These are phyloP conservation scores for Megamerina dolium DNA, from an alignment of 2,888 invertebrate species.

Conservation along the genomic window DNA sequence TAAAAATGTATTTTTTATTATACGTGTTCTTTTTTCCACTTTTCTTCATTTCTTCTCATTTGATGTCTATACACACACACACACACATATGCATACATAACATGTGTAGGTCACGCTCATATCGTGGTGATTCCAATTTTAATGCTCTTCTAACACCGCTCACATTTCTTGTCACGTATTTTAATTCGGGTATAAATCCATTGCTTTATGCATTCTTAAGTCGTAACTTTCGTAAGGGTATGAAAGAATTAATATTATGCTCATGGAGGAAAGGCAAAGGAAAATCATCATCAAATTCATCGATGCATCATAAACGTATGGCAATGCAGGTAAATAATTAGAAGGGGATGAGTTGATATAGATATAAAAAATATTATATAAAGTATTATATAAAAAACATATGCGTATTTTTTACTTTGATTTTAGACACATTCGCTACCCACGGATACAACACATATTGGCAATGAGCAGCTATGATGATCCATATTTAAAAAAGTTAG, in stretches of 20 bases:
- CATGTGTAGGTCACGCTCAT: conserved; percentile 54
- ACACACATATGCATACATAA: no score
- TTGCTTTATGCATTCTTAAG: conserved; percentile 81
- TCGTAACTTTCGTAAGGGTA: conserved; percentile 76
- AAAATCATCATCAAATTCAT: conserved; percentile 45
- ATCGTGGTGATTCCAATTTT: conserved; percentile 67
- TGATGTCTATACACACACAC: no score
- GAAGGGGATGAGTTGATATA: no score
- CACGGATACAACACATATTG: conserved; percentile 49
- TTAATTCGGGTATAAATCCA: conserved; percentile 87
- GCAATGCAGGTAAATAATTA: conserved; percentile 14
- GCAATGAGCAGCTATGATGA: conserved; percentile 49
- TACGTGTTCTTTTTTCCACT: no score
- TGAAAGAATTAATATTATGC: conserved; percentile 73
- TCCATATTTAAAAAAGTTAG: conserved; percentile 19
- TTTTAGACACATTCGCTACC: conserved; percentile 47
- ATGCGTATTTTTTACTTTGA: neutral
- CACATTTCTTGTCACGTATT: conserved; percentile 80
- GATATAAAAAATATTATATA: neutral
- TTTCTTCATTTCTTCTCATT: no score
- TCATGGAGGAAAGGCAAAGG: conserved; percentile 49
- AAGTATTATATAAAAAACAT: neutral
- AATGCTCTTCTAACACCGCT: conserved; percentile 75
- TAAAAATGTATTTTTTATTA: no score
- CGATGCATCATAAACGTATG: conserved; percentile 45